A percentile compares a stretch with the other conserved stretches of the same genome.
phyloP scores from a whole-genome alignment of 2,797 vertebrate genomes.

The Phataginus tetradactyla region DNA sequence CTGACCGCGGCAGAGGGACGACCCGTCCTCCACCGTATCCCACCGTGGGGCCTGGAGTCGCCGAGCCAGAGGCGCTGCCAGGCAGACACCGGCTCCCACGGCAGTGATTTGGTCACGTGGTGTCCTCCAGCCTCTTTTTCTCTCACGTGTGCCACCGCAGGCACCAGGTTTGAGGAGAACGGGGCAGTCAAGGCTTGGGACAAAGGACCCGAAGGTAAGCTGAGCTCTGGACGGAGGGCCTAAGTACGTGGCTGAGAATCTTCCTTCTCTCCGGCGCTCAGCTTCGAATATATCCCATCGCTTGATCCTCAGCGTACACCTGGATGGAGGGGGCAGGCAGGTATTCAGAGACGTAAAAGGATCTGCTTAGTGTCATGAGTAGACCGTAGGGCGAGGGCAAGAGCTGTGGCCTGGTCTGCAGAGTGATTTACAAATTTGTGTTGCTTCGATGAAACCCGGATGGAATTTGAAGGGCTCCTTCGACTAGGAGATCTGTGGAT shows the following conservation, averaged over 20 bases:
- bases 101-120: accelerated
- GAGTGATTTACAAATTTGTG: background rate
- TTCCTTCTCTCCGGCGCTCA: background rate
- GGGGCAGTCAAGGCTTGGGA: background rate
- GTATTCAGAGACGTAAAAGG: background rate
- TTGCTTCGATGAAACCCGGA: background rate
- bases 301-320: background rate
- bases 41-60: background rate
- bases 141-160: background rate
- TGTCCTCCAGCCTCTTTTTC: background rate
- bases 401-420: background rate
- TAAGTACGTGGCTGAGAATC: background rate
- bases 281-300: background rate
- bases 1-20: background rate
- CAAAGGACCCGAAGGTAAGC: background rate
- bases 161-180: background rate
- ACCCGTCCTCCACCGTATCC: background rate
- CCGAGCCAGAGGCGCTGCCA: no score
- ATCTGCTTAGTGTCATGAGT: background rate
- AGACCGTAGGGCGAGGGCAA: background rate
- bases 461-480: conserved; percentile 39
- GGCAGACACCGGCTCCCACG: background rate
- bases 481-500: background rate
- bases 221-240: background rate
- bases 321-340: background rate